Conservation (phyloP, 1,140 invertebrate species). For the Tetragonula clypearis region DNA sequence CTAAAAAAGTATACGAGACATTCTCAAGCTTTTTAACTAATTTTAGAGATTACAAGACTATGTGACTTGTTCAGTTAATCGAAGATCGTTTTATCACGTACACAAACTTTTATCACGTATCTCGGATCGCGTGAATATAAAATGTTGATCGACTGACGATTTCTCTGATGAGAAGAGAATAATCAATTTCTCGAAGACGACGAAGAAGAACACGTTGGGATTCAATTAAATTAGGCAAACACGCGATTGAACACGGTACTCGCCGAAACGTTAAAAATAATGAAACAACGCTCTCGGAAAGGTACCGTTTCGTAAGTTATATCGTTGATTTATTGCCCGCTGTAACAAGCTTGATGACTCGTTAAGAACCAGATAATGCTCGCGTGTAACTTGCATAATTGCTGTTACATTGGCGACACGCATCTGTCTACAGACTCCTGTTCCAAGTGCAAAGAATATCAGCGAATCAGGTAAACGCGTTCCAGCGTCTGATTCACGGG, state of each 20-base stretch:
- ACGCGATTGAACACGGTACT: background rate
- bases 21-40: background rate
- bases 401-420: background rate
- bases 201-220: background rate
- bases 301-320: background rate
- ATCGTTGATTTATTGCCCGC: background rate
- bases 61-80: background rate
- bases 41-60: too few species aligned
- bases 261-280: background rate
- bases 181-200: background rate
- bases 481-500: constrained; percentile 40
- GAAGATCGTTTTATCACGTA: background rate
- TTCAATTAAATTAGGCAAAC: background rate
- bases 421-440: background rate
- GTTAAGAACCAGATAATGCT: background rate
- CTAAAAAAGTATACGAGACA: too few species aligned
- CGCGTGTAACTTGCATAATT: background rate
- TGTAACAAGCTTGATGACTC: background rate
- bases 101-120: background rate
- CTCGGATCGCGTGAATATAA: background rate
- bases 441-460: background rate
- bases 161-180: too few species aligned
- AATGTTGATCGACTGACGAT: background rate
- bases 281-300: background rate
- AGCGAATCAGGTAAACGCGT: background rate